Evolutionary conservation across 2,113 vertebrate species (phyloP).

Genomic region (Proterorhinus semilunaris): DNA sequence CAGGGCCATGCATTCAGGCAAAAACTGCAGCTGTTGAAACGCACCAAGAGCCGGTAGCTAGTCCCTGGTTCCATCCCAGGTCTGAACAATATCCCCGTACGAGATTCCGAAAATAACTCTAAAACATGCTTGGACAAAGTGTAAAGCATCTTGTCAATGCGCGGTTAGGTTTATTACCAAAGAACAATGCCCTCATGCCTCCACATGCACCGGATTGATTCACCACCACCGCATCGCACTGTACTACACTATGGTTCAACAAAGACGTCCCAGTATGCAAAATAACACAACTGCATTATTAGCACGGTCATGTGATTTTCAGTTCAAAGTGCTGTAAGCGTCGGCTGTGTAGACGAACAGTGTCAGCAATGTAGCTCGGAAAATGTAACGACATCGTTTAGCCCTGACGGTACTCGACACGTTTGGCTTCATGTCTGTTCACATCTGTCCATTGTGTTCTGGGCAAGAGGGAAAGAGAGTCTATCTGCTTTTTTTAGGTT

Average conservation of each 20-base stretch:
- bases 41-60: not conserved
- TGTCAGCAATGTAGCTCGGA: slow-evolving; percentile 1
- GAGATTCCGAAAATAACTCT: not conserved
- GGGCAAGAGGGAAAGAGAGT: slow-evolving; percentile 20
- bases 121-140: not conserved
- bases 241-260: not conserved
- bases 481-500: too few relatives aligned
- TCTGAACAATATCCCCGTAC: not conserved
- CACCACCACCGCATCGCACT: not conserved
- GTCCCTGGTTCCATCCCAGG: not conserved
- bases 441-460: slow-evolving; percentile 2
- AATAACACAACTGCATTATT: not conserved
- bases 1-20: too few relatives aligned
- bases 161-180: not conserved
- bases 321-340: too few relatives aligned
- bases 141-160: not conserved
- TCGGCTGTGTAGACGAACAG: not conserved
- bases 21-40: too few relatives aligned
- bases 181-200: not conserved
- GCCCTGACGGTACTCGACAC: not conserved
- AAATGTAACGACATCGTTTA: slow-evolving; percentile 1
- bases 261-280: not conserved
- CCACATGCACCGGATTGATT: not conserved
- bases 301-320: not conserved
- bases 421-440: not conserved